These are phyloP conservation scores for Macquaria ambigua DNA, from an alignment of 2,113 vertebrate genomes.

Conservation along the genomic window DNA sequence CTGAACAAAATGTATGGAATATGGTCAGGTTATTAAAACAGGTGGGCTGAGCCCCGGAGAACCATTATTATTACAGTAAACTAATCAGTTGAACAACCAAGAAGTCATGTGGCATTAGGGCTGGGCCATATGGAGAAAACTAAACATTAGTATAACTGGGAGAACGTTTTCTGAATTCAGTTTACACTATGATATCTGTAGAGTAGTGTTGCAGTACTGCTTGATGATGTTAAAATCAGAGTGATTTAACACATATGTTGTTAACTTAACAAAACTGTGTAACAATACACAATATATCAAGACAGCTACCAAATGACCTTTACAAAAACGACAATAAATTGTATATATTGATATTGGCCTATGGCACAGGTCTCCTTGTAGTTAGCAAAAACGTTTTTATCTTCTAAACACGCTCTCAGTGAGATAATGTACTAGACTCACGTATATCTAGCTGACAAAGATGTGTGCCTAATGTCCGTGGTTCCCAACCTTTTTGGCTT, in stretches of 20 bases:
- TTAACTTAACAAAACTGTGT: not conserved
- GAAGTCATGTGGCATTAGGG: not conserved
- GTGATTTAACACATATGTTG: not conserved
- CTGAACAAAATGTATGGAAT: not conserved
- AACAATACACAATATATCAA: not conserved
- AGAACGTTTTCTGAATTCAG: not conserved
- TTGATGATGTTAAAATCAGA: not conserved
- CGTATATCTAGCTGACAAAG: not conserved
- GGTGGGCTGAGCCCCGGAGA: not conserved
- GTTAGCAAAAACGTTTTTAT: not conserved
- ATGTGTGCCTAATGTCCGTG: no score
- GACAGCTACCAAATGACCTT: not conserved
- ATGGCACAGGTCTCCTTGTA: not conserved
- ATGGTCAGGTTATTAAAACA: constrained; percentile 12
- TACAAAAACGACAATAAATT: not conserved
- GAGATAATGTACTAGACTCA: not conserved
- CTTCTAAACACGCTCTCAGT: not conserved
- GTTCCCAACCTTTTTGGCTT: not conserved
- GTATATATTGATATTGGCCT: not conserved
- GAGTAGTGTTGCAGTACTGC: not conserved
- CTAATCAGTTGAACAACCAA: not conserved
- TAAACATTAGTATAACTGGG: not conserved
- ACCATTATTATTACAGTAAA: not conserved
- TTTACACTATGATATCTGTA: no score
- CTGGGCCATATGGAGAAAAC: not conserved